Evolutionary conservation across 30 jellyfish, hydroid and myxozoan genomes (phyloP).

Genomic region (Aurelia coerulea): DNA sequence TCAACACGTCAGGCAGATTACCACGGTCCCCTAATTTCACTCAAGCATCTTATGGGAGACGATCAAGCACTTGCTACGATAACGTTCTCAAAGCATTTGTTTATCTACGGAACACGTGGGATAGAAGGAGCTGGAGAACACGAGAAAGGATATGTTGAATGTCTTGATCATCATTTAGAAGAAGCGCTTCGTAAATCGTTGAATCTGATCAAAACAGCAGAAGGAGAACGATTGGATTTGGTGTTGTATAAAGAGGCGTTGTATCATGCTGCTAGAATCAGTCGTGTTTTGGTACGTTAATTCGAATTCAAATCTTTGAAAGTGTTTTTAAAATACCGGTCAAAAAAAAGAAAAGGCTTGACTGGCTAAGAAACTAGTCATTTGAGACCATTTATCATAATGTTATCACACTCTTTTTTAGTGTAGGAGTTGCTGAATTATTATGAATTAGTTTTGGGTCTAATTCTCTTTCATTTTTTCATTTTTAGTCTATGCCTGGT

Average conservation of each 20-base stretch:
- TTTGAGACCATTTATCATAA: no score
- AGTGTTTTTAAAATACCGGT: background rate
- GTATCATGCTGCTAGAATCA: conserved; percentile 61
- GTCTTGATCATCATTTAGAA: conserved; percentile 43
- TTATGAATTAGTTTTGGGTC: no score
- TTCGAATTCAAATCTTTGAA: background rate
- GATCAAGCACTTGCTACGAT: conserved; percentile 2
- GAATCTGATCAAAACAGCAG: conserved; percentile 25
- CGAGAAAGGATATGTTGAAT: conserved; percentile 75
- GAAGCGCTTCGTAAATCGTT: conserved; percentile 46
- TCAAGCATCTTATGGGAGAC: conserved; percentile 27
- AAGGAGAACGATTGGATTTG: conserved; percentile 35
- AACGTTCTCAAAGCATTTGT: conserved; percentile 57
- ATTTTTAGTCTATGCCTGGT: conserved; percentile 64
- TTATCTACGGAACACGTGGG: conserved; percentile 26
- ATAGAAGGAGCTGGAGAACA: conserved; percentile 45
- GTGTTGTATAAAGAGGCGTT: conserved; percentile 58
- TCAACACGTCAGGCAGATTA: conserved; percentile 5
- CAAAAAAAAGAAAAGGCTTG: no score
- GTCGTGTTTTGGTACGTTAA: conserved; percentile 60
- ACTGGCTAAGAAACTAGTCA: no score
- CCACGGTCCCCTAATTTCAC: conserved; percentile 50
- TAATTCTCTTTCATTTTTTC: background rate
- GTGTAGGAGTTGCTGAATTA: no score
- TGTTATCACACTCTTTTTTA: no score